Evolutionary conservation across 1,140 invertebrate species (phyloP).

Genomic region (Steinernema khuongi): DNA sequence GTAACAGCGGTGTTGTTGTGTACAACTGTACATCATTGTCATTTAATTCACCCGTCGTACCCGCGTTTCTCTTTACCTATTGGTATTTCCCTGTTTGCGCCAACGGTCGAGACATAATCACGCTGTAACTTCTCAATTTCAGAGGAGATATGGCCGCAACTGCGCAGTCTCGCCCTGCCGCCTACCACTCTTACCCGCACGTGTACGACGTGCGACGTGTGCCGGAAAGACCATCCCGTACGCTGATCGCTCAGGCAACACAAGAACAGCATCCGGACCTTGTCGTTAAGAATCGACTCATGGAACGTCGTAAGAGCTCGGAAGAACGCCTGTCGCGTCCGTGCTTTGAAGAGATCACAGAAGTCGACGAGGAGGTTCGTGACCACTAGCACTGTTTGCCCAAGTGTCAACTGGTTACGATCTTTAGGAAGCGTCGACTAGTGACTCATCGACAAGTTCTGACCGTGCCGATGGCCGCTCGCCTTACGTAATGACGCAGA

Average conservation of each 20-base stretch:
- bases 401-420: not conserved
- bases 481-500: conserved; percentile 5
- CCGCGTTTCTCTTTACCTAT: too few relatives aligned
- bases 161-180: not conserved
- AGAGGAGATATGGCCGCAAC: conserved; percentile 1
- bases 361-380: conserved; percentile 1
- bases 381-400: not conserved
- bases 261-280: conserved; percentile 8
- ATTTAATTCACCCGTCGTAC: too few relatives aligned
- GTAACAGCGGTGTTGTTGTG: too few relatives aligned
- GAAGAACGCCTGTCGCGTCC: not conserved
- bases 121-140: too few relatives aligned
- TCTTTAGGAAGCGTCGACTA: not conserved
- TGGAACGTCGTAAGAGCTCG: conserved; percentile 12
- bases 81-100: too few relatives aligned
- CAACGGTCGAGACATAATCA: too few relatives aligned
- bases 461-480: not conserved
- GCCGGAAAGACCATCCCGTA: not conserved
- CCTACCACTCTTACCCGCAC: not conserved
- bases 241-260: conserved; percentile 9
- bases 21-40: too few relatives aligned
- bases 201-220: not conserved
- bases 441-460: conserved; percentile 13
- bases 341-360: not conserved
- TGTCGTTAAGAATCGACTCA: conserved; percentile 4